Percentiles rank a stretch among this genome's conserved stretches.
These are phyloP conservation scores for human DNA, from an alignment of 2,113 vertebrate genomes.

Conservation along the genomic window DNA sequence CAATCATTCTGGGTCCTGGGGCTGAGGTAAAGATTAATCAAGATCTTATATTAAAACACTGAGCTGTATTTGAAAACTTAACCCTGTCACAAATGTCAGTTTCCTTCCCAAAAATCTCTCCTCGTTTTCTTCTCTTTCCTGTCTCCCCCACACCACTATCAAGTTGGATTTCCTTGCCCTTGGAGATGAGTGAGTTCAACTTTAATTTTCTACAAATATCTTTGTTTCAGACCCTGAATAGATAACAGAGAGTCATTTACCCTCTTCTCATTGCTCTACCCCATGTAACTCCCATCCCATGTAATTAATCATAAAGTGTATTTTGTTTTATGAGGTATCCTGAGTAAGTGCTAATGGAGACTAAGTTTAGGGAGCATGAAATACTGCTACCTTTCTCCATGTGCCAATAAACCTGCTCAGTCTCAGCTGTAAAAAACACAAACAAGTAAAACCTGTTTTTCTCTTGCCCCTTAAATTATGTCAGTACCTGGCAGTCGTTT, in stretches of 20 bases:
- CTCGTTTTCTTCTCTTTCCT: background rate
- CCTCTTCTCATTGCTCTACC: background rate
- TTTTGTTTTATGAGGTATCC: background rate
- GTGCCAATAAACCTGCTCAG: background rate
- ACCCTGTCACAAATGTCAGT: background rate
- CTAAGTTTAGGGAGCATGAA: background rate
- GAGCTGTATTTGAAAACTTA: background rate
- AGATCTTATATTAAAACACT: background rate
- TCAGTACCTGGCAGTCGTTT: slow-evolving; percentile 60
- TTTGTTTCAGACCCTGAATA: background rate
- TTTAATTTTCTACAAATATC: background rate
- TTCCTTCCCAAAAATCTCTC: background rate
- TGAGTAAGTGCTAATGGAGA: background rate
- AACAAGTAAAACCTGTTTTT: background rate
- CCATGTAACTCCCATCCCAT: accelerated
- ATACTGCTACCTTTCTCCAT: background rate
- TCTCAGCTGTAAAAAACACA: background rate
- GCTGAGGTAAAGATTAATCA: background rate
- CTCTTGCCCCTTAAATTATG: slow-evolving; percentile 47
- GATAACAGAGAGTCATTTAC: background rate
- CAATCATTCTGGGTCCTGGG: background rate
- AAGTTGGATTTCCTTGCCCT: background rate
- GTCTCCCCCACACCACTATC: background rate
- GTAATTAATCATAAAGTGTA: background rate
- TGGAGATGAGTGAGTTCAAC: background rate